These are phyloP conservation scores for Calliopum simillimum DNA, from an alignment of 2,888 invertebrate genomes.

Conservation along the genomic window DNA sequence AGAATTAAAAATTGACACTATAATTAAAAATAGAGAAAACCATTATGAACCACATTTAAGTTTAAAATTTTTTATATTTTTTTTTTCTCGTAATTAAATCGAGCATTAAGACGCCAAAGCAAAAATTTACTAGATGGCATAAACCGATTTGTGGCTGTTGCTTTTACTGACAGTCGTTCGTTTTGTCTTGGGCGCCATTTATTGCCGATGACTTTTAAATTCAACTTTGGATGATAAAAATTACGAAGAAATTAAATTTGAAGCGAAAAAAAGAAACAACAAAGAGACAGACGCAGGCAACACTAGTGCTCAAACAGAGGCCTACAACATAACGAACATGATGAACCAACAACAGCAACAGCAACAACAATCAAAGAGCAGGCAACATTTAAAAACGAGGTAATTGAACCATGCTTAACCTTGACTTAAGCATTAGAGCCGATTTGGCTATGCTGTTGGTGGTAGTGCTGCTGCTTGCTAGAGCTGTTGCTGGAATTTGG, in stretches of 20 bases:
- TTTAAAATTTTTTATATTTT: too few relatives aligned
- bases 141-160: background rate
- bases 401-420: constrained; percentile 58
- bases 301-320: background rate
- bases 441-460: background rate
- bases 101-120: background rate
- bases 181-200: constrained; percentile 13
- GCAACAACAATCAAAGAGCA: constrained; percentile 12
- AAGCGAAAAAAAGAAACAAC: background rate
- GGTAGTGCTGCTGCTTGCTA: constrained; percentile 1
- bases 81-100: too few relatives aligned
- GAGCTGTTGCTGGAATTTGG: constrained; percentile 24
- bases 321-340: background rate
- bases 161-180: background rate
- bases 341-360: constrained; percentile 30
- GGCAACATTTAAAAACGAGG: constrained; percentile 39
- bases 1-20: too few relatives aligned
- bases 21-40: too few relatives aligned
- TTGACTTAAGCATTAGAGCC: constrained; percentile 50
- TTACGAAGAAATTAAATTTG: background rate
- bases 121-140: background rate
- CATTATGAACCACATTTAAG: too few relatives aligned
- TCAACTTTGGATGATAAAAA: background rate
- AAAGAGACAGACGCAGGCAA: background rate
- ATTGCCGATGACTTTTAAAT: constrained; percentile 30